phyloP scores from a whole-genome alignment of 2,113 vertebrate species.

The cat (Felis catus) region DNA sequence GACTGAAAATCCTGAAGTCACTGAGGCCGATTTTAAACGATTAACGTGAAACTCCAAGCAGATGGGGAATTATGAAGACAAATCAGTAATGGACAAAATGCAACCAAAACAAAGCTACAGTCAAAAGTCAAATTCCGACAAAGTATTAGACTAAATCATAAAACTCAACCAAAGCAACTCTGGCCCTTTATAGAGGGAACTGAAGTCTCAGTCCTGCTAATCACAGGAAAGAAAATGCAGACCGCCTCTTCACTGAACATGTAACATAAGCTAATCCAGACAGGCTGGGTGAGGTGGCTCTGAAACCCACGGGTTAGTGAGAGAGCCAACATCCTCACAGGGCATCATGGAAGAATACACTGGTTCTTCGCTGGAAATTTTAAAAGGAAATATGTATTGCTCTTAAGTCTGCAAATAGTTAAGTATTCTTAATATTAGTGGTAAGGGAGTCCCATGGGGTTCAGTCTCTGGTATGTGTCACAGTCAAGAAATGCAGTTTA shows the following conservation, averaged over 20 bases:
- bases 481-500: background rate
- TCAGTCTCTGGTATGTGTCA: background rate
- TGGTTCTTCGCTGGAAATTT: background rate
- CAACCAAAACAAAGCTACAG: background rate
- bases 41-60: constrained; percentile 32
- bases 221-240: background rate
- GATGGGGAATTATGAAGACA: constrained; percentile 13
- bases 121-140: background rate
- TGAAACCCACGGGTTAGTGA: background rate
- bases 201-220: background rate
- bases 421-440: background rate
- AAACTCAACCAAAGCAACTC: background rate
- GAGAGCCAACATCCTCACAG: background rate
- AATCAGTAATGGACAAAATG: background rate
- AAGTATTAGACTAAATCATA: background rate
- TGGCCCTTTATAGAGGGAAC: background rate
- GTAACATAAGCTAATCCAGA: background rate
- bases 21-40: background rate
- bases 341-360: background rate
- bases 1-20: background rate
- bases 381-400: background rate
- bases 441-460: background rate
- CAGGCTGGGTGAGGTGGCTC: background rate
- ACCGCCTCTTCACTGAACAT: background rate
- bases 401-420: background rate